Percentiles rank a stretch among this genome's conserved stretches.
phyloP scores from a whole-genome alignment of 2,113 vertebrate species.

The Brienomyrus longianalis region DNA sequence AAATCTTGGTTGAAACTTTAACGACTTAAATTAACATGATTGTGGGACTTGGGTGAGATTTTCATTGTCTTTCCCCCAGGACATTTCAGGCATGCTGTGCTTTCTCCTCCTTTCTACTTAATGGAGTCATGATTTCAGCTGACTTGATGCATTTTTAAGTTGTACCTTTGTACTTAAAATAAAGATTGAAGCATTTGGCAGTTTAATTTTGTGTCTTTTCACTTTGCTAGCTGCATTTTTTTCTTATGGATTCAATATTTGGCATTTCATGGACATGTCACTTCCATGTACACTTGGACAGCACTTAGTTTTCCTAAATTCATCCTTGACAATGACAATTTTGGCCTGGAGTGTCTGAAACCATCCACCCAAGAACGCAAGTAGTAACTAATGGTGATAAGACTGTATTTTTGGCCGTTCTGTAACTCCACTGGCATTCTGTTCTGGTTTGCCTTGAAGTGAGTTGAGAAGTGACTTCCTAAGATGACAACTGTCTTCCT shows the following conservation, averaged over 20 bases:
- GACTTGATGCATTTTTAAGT: slow-evolving; percentile 7
- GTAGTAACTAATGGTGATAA: not conserved
- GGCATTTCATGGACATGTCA: not conserved
- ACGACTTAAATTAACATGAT: not conserved
- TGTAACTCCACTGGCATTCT: not conserved
- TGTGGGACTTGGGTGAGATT: slow-evolving; percentile 1
- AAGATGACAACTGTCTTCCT: not conserved
- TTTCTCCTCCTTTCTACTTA: not conserved
- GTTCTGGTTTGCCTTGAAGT: not conserved
- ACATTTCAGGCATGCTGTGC: not conserved
- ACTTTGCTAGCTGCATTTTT: not conserved
- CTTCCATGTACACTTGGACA: not conserved
- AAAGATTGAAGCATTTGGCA: slow-evolving; percentile 9
- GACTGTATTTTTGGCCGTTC: not conserved
- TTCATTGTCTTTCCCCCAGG: not conserved
- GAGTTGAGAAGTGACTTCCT: not conserved
- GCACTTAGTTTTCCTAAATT: not conserved
- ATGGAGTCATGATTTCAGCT: not conserved
- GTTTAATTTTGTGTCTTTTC: not conserved
- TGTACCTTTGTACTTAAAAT: slow-evolving; percentile 12
- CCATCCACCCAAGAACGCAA: not conserved
- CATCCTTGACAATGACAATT: not conserved
- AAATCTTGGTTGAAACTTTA: not conserved
- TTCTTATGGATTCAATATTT: not conserved
- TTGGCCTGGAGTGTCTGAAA: not conserved